phyloP scores from a whole-genome alignment of 2,888 invertebrate species.

The Crioceris asparagi region DNA sequence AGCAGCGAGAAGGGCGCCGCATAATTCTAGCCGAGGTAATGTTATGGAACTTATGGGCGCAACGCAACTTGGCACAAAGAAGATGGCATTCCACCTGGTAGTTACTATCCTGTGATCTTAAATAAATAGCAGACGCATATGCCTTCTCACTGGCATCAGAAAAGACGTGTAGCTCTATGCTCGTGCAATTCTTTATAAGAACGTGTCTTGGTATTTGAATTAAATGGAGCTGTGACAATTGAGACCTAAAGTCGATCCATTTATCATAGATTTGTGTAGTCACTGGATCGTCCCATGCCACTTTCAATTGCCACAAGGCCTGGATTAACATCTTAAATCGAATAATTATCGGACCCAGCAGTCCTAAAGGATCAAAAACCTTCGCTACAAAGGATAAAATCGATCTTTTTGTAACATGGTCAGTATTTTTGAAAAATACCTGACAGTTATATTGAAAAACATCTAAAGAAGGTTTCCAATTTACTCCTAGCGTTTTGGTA shows the following conservation, averaged over 20 bases:
- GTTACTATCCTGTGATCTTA: not conserved
- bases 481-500: not conserved
- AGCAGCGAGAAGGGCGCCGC: slow-evolving; percentile 11
- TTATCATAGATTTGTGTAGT: not conserved
- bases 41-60: slow-evolving; percentile 12
- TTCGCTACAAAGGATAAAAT: not conserved
- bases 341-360: not conserved
- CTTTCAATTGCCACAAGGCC: not conserved
- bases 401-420: not conserved
- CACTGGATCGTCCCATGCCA: slow-evolving; percentile 1
- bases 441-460: no score
- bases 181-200: not conserved
- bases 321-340: not conserved
- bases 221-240: not conserved
- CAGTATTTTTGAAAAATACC: no score
- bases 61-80: slow-evolving; percentile 12
- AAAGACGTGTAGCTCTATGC: slow-evolving; percentile 11
- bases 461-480: not conserved
- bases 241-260: not conserved
- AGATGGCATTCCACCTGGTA: slow-evolving; percentile 5
- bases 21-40: slow-evolving; percentile 14
- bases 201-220: slow-evolving; percentile 6
- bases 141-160: slow-evolving; percentile 10
- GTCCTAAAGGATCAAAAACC: slow-evolving; percentile 3
- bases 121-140: slow-evolving; percentile 13